phyloP scores from a whole-genome alignment of 2,113 vertebrate species.

The Alectura lathami region DNA sequence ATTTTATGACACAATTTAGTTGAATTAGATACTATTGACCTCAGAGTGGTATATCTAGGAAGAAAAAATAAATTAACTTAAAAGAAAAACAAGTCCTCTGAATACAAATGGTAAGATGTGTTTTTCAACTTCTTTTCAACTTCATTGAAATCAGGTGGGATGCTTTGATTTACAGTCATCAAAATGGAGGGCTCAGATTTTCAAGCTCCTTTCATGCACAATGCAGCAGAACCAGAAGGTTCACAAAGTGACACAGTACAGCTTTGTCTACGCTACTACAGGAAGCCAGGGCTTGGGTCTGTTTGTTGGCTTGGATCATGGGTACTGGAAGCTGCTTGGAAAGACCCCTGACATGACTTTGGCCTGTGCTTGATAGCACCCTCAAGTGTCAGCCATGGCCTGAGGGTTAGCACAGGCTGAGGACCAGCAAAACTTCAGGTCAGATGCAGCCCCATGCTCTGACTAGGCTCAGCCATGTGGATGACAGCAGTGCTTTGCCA shows the following conservation, averaged over 20 bases:
- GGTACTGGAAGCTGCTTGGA: neutral
- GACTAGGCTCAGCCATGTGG: neutral
- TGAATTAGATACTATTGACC: constrained; percentile 38
- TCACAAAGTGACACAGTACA: neutral
- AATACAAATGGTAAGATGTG: neutral
- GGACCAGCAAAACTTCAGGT: neutral
- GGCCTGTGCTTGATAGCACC: neutral
- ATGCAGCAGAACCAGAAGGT: neutral
- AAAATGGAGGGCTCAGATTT: neutral
- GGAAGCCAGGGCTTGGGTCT: neutral
- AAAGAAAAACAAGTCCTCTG: neutral
- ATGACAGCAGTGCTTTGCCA: neutral
- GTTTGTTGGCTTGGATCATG: neutral
- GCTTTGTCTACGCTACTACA: neutral
- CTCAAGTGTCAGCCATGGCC: neutral
- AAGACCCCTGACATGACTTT: neutral
- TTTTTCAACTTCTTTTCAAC: neutral
- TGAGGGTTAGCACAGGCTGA: neutral
- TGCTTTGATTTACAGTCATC: neutral
- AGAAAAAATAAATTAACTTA: constrained; percentile 4
- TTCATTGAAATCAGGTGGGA: neutral
- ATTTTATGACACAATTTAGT: neutral
- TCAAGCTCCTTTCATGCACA: neutral
- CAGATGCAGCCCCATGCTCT: neutral
- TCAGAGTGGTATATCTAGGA: constrained; percentile 6